Percentiles rank a stretch among this genome's conserved stretches.
Conservation (phyloP, 2,113 vertebrate species). For the Ibidorhyncha struthersii region DNA sequence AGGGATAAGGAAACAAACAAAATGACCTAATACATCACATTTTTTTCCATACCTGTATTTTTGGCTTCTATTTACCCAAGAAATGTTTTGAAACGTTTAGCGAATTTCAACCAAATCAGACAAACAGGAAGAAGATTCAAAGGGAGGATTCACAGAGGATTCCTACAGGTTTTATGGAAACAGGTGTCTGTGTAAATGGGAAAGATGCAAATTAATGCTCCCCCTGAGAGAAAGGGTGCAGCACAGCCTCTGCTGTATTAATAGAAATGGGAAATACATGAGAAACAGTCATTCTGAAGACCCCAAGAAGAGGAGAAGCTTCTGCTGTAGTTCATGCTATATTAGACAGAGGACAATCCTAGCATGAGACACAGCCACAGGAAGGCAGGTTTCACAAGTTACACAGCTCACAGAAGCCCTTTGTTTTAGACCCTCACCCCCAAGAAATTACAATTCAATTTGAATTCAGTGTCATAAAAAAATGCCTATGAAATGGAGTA, state of each 20-base stretch:
- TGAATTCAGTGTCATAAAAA: background rate
- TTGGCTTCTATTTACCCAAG: background rate
- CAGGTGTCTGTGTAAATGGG: background rate
- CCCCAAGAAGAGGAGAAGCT: background rate
- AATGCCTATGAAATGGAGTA: background rate
- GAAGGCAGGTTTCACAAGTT: background rate
- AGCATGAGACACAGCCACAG: background rate
- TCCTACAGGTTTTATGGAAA: background rate
- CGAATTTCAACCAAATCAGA: background rate
- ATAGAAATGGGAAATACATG: background rate
- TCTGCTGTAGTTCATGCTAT: background rate
- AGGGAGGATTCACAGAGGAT: background rate
- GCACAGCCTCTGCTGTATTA: background rate
- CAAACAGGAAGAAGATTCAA: background rate
- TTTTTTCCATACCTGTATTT: fast-evolving
- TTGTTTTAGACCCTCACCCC: background rate
- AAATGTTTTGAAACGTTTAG: background rate
- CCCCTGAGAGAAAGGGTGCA: background rate
- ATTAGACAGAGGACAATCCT: background rate
- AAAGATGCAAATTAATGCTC: background rate
- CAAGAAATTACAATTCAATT: background rate
- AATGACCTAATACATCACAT: background rate
- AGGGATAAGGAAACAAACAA: background rate
- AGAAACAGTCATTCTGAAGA: background rate
- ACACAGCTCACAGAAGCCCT: background rate